These are phyloP conservation scores for Regulus satrapa DNA, from an alignment of 2,113 vertebrate genomes.

Conservation along the genomic window DNA sequence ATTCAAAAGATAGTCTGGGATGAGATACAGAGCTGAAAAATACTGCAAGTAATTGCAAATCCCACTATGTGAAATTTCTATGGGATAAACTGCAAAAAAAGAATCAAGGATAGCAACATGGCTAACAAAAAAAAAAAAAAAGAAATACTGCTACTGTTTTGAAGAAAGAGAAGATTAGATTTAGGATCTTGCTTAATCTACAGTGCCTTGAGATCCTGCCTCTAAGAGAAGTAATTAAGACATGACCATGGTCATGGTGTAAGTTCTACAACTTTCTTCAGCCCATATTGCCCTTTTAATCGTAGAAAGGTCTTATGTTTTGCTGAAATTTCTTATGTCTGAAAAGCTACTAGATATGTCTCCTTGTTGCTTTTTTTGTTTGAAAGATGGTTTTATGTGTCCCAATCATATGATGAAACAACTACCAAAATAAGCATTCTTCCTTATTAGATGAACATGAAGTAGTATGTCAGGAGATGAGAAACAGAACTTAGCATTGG, in stretches of 20 bases:
- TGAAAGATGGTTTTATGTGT: not conserved
- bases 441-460: not conserved
- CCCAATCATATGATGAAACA: not conserved
- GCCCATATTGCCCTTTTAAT: accelerated
- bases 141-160: not conserved
- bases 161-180: not conserved
- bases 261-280: not conserved
- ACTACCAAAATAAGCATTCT: not conserved
- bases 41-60: not conserved
- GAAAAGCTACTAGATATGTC: not conserved
- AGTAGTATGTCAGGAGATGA: accelerated
- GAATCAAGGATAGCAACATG: not conserved
- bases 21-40: not conserved
- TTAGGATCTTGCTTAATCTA: not conserved
- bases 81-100: not conserved
- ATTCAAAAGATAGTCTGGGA: not conserved
- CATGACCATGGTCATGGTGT: accelerated
- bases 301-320: not conserved
- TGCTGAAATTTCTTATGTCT: not conserved
- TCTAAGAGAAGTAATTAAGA: not conserved
- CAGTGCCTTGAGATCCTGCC: not conserved
- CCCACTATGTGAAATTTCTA: not conserved
- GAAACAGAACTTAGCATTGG: not conserved
- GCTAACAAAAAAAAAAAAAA: not conserved
- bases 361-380: not conserved